phyloP scores from a whole-genome alignment of 2,113 vertebrate species.

The Mohoua ochrocephala region DNA sequence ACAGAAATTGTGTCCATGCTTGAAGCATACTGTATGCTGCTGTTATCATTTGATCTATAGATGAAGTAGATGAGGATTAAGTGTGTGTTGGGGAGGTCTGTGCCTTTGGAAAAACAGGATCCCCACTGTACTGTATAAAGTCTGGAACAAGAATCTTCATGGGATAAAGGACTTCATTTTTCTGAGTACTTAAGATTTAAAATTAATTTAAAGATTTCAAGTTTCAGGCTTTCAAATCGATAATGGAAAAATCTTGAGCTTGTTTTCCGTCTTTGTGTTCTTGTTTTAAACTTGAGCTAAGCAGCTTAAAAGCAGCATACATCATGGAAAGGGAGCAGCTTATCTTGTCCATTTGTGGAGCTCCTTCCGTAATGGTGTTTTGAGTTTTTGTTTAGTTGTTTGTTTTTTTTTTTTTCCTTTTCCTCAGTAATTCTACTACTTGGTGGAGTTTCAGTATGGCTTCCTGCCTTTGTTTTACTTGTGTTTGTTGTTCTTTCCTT shows the following conservation, averaged over 20 bases:
- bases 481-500: slow-evolving; percentile 37
- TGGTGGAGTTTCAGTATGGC: not conserved
- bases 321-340: not conserved
- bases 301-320: not conserved
- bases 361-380: not conserved
- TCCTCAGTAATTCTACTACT: not conserved
- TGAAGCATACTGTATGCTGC: not conserved
- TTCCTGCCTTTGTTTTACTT: slow-evolving; percentile 38
- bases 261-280: not conserved
- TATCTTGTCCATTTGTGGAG: not conserved
- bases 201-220: not conserved
- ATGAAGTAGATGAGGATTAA: not conserved
- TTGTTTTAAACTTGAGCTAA: not conserved
- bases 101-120: not conserved
- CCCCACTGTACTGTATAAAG: not conserved
- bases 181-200: not conserved
- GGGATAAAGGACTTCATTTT: not conserved
- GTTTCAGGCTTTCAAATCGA: not conserved
- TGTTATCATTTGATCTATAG: not conserved
- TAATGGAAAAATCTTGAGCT: not conserved
- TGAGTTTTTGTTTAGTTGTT: not conserved
- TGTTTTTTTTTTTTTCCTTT: not conserved
- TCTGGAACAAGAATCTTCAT: not conserved
- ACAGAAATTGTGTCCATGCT: not conserved
- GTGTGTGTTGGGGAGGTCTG: rapidly evolving